Evolutionary conservation across 2,797 vertebrate genomes (phyloP).

Genomic region (Cygnus olor): DNA sequence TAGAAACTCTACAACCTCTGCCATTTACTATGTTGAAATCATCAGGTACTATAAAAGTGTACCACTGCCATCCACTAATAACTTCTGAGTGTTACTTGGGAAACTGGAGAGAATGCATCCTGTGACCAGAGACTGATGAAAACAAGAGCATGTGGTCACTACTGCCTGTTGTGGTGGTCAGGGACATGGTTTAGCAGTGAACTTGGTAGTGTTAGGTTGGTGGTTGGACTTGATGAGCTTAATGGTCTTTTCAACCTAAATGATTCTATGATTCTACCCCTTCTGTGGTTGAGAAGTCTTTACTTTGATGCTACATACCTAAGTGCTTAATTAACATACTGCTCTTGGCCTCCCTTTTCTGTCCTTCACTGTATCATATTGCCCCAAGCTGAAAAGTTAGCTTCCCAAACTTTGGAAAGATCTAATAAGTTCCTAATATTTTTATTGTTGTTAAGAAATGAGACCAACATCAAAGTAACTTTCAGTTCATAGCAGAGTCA

Average conservation of each 20-base stretch:
- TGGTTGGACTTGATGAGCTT: background rate
- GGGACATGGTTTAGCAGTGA: background rate
- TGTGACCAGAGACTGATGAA: background rate
- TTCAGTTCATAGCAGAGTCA: background rate
- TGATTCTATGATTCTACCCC: background rate
- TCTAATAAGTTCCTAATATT: background rate
- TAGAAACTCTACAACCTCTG: background rate
- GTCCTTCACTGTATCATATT: background rate
- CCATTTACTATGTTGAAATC: background rate
- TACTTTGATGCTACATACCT: background rate
- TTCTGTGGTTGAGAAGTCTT: background rate
- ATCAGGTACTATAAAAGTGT: background rate
- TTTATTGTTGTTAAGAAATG: background rate
- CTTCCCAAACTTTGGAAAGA: background rate
- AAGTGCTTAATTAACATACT: background rate
- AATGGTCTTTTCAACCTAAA: background rate
- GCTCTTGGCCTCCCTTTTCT: background rate
- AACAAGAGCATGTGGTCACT: background rate
- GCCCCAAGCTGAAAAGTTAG: background rate
- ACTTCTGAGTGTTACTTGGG: background rate
- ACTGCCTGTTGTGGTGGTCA: background rate
- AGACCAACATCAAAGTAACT: background rate
- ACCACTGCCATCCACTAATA: background rate
- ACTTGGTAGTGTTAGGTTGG: background rate
- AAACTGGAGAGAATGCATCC: background rate